Conservation (phyloP, 2,888 invertebrate genomes). For the Cancer borealis region DNA sequence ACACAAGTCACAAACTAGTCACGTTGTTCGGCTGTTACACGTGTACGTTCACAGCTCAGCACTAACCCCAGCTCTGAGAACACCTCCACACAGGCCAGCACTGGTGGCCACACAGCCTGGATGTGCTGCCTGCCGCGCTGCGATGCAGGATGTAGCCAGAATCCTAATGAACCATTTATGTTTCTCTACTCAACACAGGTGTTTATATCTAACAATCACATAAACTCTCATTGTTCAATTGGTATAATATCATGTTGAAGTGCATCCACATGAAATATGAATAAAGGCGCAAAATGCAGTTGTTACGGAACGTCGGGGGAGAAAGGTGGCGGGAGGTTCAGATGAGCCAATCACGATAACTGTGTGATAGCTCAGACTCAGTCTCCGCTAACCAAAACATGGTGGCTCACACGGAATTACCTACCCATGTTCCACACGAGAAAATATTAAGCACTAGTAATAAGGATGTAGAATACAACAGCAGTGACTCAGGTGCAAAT, state of each 20-base stretch:
- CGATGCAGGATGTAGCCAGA: conserved; percentile 30
- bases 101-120: conserved; percentile 44
- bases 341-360: conserved; percentile 56
- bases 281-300: not conserved
- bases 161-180: not conserved
- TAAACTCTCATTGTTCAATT: not conserved
- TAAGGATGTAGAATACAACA: conserved; percentile 33
- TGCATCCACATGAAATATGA: not conserved
- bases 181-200: not conserved
- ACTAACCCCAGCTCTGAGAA: conserved; percentile 56
- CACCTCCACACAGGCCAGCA: conserved; percentile 63
- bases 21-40: conserved; percentile 36
- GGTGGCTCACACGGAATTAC: conserved; percentile 70
- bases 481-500: not conserved
- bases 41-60: conserved; percentile 18
- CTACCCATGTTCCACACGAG: conserved; percentile 55
- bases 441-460: conserved; percentile 55
- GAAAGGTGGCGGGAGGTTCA: conserved; percentile 62
- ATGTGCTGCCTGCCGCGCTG: not conserved
- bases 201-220: not conserved
- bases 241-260: not conserved
- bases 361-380: not conserved
- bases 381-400: conserved; percentile 61
- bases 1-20: conserved; percentile 39
- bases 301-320: not conserved